Evolutionary conservation across 2,113 vertebrate genomes (phyloP).

Genomic region (Forbesichthys agassizii): DNA sequence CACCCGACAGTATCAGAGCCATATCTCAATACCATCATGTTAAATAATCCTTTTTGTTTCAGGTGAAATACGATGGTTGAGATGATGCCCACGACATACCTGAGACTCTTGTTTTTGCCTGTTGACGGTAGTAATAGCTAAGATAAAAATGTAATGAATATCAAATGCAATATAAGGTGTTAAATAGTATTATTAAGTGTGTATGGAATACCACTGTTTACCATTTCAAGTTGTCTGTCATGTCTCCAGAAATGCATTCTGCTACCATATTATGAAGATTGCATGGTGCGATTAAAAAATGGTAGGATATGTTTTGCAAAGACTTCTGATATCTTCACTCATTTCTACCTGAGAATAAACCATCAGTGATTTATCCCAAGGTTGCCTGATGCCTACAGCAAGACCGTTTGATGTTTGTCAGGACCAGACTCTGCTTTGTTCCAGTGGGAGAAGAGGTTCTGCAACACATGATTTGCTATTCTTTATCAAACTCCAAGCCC

Average conservation of each 20-base stretch:
- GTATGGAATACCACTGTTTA: constrained; percentile 45
- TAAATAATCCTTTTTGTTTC: constrained; percentile 57
- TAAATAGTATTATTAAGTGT: constrained; percentile 45
- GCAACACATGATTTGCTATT: constrained; percentile 64
- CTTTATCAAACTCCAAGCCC: constrained; percentile 55
- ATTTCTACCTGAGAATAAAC: constrained; percentile 47
- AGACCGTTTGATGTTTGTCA: constrained; percentile 67
- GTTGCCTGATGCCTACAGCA: constrained; percentile 57
- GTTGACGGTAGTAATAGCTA: background rate
- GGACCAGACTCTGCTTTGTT: constrained; percentile 49
- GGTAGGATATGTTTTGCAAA: constrained; percentile 27
- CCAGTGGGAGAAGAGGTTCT: constrained; percentile 58
- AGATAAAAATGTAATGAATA: constrained; percentile 63
- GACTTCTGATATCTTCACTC: constrained; percentile 43
- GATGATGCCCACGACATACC: constrained; percentile 41
- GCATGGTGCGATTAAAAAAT: background rate
- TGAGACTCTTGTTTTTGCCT: constrained; percentile 50
- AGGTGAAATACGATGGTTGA: constrained; percentile 48
- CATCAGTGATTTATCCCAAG: constrained; percentile 55
- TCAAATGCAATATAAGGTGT: constrained; percentile 44
- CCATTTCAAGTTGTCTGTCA: constrained; percentile 29
- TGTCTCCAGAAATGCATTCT: too few relatives aligned
- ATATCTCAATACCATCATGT: constrained; percentile 42
- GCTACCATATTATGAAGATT: too few relatives aligned
- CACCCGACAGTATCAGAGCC: constrained; percentile 40